These are phyloP conservation scores for Seriola quinqueradiata DNA, from an alignment of 2,113 vertebrate genomes.

Conservation along the genomic window DNA sequence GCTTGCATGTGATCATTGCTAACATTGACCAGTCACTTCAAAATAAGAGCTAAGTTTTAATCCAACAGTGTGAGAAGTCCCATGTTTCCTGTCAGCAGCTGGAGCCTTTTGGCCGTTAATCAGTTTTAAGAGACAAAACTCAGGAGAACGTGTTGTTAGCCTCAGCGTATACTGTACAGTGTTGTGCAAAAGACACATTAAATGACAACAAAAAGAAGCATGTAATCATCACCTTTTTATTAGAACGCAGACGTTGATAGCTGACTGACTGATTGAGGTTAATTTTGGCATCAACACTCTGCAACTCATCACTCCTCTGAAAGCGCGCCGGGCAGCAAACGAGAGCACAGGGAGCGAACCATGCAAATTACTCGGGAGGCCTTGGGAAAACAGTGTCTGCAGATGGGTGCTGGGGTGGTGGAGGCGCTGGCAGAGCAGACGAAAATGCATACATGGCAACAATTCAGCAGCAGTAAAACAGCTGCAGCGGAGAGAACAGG, in stretches of 20 bases:
- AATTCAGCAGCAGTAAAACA: slow-evolving; percentile 35
- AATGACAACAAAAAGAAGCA: not conserved
- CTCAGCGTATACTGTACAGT: not conserved
- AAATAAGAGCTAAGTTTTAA: slow-evolving; percentile 33
- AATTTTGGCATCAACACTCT: slow-evolving; percentile 32
- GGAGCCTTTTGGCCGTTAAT: slow-evolving; percentile 25
- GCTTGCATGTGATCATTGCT: slow-evolving; percentile 12
- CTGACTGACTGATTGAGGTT: slow-evolving; percentile 25
- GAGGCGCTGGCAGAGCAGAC: not conserved
- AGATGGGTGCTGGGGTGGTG: slow-evolving; percentile 27
- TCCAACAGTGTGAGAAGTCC: not conserved
- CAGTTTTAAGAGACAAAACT: not conserved
- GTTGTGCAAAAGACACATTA: slow-evolving; percentile 6
- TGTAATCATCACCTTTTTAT: slow-evolving; percentile 4
- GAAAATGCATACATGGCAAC: slow-evolving; percentile 27
- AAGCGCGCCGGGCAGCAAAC: slow-evolving; percentile 52
- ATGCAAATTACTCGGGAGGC: slow-evolving; percentile 66
- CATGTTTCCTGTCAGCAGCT: slow-evolving; percentile 23
- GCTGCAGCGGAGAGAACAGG: not conserved
- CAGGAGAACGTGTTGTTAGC: not conserved
- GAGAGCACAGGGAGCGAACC: slow-evolving; percentile 60
- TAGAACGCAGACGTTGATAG: not conserved
- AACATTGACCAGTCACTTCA: not conserved
- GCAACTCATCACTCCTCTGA: slow-evolving; percentile 40
- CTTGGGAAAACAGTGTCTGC: slow-evolving; percentile 26